Percentiles rank a stretch among this genome's conserved stretches.
Evolutionary conservation across 2,888 invertebrate genomes (phyloP).

Genomic region (Seladonia tumulorum): DNA sequence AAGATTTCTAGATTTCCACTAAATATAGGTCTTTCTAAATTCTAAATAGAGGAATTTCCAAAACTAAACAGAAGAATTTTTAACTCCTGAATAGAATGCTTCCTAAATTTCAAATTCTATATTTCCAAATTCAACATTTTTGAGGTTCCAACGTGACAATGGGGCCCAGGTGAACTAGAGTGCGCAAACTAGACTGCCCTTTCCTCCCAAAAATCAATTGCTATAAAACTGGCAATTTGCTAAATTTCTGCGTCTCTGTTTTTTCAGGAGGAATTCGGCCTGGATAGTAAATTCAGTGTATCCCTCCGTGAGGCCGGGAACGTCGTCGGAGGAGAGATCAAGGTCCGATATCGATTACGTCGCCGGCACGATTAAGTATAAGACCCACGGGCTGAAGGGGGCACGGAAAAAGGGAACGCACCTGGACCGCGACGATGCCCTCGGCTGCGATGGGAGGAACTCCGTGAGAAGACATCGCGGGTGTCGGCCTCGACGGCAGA

Average conservation of each 20-base stretch:
- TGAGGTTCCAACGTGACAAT: background rate
- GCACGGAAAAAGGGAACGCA: constrained; percentile 53
- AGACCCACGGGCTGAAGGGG: constrained; percentile 59
- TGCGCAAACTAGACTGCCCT: background rate
- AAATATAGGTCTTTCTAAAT: too few species aligned
- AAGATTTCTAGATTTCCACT: too few species aligned
- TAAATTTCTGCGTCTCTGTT: background rate
- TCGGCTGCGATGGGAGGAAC: constrained; percentile 55
- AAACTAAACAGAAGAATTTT: too few species aligned
- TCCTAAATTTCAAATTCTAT: too few species aligned
- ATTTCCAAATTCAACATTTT: background rate
- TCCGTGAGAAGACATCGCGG: constrained; percentile 48
- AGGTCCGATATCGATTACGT: constrained; percentile 49
- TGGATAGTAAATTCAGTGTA: constrained; percentile 71
- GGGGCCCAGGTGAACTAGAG: background rate
- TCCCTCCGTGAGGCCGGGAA: constrained; percentile 37
- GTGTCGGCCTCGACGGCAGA: constrained; percentile 66
- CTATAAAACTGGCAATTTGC: background rate
- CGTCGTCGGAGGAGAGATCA: constrained; percentile 60
- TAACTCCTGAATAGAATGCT: too few species aligned
- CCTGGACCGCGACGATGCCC: constrained; percentile 44
- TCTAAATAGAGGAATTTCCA: too few species aligned
- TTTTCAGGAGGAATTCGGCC: constrained; percentile 67
- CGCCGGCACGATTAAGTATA: constrained; percentile 64
- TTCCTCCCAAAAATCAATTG: background rate